Evolutionary conservation across 2,888 invertebrate species (phyloP), one percentile per base, ranked within the genome.

Genomic region (Choristoneura rosaceana): DNA sequence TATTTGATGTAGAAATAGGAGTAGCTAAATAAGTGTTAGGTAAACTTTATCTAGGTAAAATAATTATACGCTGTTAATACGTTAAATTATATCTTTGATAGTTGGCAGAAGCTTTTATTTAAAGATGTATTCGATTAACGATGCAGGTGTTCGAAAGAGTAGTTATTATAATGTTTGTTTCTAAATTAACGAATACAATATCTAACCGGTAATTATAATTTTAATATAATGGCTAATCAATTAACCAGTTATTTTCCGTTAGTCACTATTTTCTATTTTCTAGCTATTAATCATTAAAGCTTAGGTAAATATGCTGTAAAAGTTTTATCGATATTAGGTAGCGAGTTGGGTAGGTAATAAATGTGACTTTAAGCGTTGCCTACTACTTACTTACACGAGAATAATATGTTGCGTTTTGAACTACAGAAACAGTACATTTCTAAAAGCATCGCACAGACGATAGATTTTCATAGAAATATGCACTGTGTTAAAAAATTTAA

Each of bases 281-380:
- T 77, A 77, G 77, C 79, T 73, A 77, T 76, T 77, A 79, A 74
- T 70, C 68, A 59, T 50, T 77, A 79, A 78, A 76, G 74, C 80
- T 80, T 81, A 80, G 79, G 78, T 78, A 79, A 70, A 80, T 81
- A 79, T 82, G 80, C 78, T 82, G 82, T 80, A 84, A 81, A 85
- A 82, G 74, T 80, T 84, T 84, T 82, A 86, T 85, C 76, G 73
- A 82, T 83, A 86, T 82, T 82, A 79, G 77, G 77, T 88, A 90
- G 68, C 73, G 73, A 69, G 83, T 84, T 76, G 79, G 87, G 84
- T 94, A 93, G 93, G 84, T 94, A 93, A 93, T 93, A 92, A 93
- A 92, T 94, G 93, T 94, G 93, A 94, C 94, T 93, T 85, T 92
- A 86, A 83, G 81, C 85, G 77, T 77, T 76, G 80, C 80, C 52